phyloP scores from a whole-genome alignment of 2,113 vertebrate genomes.

The Ahaetulla prasina region DNA sequence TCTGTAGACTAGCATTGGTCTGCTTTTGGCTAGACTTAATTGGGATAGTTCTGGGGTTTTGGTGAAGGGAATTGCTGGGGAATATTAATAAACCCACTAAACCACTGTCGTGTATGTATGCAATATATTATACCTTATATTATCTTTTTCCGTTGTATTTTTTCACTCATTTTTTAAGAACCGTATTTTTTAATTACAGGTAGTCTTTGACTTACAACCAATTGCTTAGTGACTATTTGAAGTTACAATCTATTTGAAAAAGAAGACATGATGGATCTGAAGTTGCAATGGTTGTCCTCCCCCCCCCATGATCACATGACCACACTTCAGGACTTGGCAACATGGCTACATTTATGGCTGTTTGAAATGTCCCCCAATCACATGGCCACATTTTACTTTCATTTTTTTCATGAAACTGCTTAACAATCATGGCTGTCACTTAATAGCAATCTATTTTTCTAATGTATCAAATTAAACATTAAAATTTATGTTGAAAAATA shows the following conservation, averaged over 20 bases:
- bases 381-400: not conserved
- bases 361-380: not conserved
- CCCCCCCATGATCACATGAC: not conserved
- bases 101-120: not conserved
- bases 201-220: not conserved
- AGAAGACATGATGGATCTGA: not conserved
- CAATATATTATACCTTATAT: not conserved
- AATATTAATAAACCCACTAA: not conserved
- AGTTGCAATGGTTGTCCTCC: not conserved
- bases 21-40: not conserved
- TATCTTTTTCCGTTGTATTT: not conserved
- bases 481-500: not conserved
- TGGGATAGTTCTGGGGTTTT: not conserved
- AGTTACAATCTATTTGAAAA: not conserved
- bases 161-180: not conserved
- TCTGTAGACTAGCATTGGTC: not conserved
- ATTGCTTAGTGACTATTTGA: not conserved
- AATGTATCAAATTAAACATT: slow-evolving; percentile 12
- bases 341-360: not conserved
- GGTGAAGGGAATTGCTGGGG: not conserved
- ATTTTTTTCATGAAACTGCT: not conserved
- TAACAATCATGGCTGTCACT: not conserved
- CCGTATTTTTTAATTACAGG: not conserved
- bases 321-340: not conserved
- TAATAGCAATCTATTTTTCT: not conserved